A percentile compares a stretch with the other conserved stretches of the same genome.
These are phyloP conservation scores for Formica aserva DNA, from an alignment of 2,888 invertebrate species.

Conservation along the genomic window DNA sequence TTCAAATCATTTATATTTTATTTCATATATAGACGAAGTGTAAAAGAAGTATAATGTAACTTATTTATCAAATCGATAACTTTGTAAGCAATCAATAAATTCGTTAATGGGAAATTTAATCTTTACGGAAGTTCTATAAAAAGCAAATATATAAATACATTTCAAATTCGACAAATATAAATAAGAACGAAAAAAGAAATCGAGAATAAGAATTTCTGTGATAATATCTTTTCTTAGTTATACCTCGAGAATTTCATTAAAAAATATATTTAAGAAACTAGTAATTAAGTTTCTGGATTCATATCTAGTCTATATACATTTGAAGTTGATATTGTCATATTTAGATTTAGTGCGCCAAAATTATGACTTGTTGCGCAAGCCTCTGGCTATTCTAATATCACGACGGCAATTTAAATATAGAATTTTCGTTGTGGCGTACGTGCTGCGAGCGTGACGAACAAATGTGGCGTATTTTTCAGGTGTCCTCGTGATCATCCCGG, in stretches of 20 bases:
- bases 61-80: not conserved
- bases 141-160: not conserved
- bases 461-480: slow-evolving; percentile 54
- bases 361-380: slow-evolving; percentile 56
- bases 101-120: not conserved
- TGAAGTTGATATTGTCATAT: not conserved
- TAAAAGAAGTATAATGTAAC: not conserved
- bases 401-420: slow-evolving; percentile 65
- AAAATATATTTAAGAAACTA: not conserved
- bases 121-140: not conserved
- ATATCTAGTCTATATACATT: not conserved
- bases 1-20: not conserved
- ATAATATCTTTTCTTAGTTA: not conserved
- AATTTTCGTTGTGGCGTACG: slow-evolving; percentile 41
- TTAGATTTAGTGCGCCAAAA: slow-evolving; percentile 4
- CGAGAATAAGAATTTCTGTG: not conserved
- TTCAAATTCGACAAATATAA: not conserved
- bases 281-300: not conserved
- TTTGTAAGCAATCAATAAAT: not conserved
- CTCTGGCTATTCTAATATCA: slow-evolving; percentile 48
- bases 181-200: not conserved
- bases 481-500: slow-evolving; percentile 32
- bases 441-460: slow-evolving; percentile 10
- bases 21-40: not conserved
- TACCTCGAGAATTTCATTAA: not conserved